Conservation (phyloP, 2,888 invertebrate genomes). For the Mayetiola destructor region DNA sequence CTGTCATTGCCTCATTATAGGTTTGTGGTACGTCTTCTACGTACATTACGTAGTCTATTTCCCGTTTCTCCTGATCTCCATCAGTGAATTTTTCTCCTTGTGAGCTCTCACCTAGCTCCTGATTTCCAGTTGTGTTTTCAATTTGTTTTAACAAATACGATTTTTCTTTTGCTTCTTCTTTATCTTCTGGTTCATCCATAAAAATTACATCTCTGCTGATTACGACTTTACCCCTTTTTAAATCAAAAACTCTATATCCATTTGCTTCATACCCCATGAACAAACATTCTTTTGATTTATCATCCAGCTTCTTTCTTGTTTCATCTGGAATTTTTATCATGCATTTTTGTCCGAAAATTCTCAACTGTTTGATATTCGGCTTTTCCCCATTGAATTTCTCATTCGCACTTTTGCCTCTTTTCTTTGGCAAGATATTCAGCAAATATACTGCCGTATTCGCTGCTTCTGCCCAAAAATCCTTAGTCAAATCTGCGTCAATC, state of each 20-base stretch:
- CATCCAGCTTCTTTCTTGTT: background rate
- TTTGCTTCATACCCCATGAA: background rate
- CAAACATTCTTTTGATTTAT: background rate
- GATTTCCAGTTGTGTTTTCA: too few species aligned
- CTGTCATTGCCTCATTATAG: background rate
- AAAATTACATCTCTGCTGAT: background rate
- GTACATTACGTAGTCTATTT: too few species aligned
- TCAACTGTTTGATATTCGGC: background rate
- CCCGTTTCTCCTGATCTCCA: too few species aligned
- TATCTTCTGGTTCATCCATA: background rate
- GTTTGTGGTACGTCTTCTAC: background rate
- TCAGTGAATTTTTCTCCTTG: too few species aligned
- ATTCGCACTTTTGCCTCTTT: background rate
- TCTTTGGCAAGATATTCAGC: background rate
- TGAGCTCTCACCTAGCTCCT: too few species aligned
- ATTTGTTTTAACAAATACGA: too few species aligned
- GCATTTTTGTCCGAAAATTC: background rate
- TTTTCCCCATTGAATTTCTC: background rate
- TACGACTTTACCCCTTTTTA: background rate
- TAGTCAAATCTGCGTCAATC: constrained; percentile 17
- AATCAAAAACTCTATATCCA: background rate
- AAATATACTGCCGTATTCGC: background rate
- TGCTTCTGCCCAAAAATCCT: constrained; percentile 11
- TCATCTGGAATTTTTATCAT: background rate
- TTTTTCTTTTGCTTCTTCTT: background rate